phyloP scores from a whole-genome alignment of 2,888 invertebrate genomes.

The Tricholauxania praeusta region DNA sequence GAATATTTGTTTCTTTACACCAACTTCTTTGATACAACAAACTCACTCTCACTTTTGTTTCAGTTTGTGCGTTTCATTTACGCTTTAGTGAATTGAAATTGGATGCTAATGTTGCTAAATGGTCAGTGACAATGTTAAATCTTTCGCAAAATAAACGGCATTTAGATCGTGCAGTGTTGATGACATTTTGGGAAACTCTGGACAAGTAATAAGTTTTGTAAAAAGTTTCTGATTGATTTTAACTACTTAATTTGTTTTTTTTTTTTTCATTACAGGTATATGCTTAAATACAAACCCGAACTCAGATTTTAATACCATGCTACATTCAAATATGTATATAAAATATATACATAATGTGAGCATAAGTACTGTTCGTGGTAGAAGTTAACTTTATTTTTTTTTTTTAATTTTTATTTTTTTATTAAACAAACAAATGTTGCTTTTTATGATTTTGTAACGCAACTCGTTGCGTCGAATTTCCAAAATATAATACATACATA shows the following conservation, averaged over 20 bases:
- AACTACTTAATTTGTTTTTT: not conserved
- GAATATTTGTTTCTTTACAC: not conserved
- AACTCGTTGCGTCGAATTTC: no score
- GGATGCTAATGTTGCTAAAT: slow-evolving; percentile 94
- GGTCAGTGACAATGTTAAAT: slow-evolving; percentile 95
- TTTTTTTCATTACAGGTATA: slow-evolving; percentile 59
- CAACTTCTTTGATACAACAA: not conserved
- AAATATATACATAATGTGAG: no score
- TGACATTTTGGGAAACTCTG: slow-evolving; percentile 97
- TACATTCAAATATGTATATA: no score
- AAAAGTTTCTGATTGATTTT: not conserved
- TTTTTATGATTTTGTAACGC: no score
- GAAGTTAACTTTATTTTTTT: not conserved
- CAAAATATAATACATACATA: no score
- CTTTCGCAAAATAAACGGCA: slow-evolving; percentile 94
- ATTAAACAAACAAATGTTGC: no score
- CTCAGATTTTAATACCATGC: slow-evolving; percentile 58
- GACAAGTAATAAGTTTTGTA: slow-evolving; percentile 77
- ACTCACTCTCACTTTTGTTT: slow-evolving; percentile 54
- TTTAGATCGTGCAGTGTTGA: slow-evolving; percentile 94
- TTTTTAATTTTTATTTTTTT: not conserved
- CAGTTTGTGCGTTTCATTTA: slow-evolving; percentile 96
- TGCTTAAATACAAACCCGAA: slow-evolving; percentile 67
- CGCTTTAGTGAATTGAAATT: slow-evolving; percentile 96
- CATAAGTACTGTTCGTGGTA: no score